Percentiles rank a stretch among this genome's conserved stretches.
Evolutionary conservation across 2,888 invertebrate species (phyloP).

Genomic region (Parasteatoda lunata): DNA sequence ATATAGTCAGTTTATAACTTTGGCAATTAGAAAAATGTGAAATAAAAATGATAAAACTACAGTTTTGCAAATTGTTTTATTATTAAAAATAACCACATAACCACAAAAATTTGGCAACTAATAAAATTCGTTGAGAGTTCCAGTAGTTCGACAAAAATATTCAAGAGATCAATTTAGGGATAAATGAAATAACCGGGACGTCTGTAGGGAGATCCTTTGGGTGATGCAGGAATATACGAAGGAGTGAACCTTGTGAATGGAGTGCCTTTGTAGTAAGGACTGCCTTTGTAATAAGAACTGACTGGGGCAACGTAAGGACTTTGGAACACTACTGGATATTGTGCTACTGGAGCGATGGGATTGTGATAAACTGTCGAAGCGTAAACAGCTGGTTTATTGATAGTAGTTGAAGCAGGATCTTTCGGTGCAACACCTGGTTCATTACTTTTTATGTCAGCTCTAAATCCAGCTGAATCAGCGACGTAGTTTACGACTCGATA

Average conservation of each 20-base stretch:
- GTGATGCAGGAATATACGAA: background rate
- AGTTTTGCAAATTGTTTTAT: too few species aligned
- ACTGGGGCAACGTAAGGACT: background rate
- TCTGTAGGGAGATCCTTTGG: constrained; percentile 24
- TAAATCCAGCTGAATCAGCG: constrained; percentile 69
- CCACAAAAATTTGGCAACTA: too few species aligned
- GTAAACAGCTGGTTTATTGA: constrained; percentile 18
- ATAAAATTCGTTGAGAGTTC: too few species aligned
- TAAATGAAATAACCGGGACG: constrained; percentile 48
- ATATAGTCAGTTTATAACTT: too few species aligned
- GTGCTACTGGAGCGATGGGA: background rate
- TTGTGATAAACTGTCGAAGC: constrained; percentile 8
- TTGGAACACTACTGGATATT: constrained; percentile 44
- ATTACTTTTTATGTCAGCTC: constrained; percentile 69
- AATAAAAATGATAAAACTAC: too few species aligned
- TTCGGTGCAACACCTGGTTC: constrained; percentile 68
- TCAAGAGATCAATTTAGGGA: constrained; percentile 5
- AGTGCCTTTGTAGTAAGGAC: constrained; percentile 35
- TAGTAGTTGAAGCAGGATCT: constrained; percentile 59
- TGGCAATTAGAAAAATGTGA: too few species aligned
- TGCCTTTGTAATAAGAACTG: constrained; percentile 28
- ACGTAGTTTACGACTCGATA: constrained; percentile 70
- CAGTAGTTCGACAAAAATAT: too few species aligned
- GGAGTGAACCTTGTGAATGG: constrained; percentile 11
- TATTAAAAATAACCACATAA: too few species aligned